phyloP scores from a whole-genome alignment of 2,113 vertebrate species.

The Condylura cristata region DNA sequence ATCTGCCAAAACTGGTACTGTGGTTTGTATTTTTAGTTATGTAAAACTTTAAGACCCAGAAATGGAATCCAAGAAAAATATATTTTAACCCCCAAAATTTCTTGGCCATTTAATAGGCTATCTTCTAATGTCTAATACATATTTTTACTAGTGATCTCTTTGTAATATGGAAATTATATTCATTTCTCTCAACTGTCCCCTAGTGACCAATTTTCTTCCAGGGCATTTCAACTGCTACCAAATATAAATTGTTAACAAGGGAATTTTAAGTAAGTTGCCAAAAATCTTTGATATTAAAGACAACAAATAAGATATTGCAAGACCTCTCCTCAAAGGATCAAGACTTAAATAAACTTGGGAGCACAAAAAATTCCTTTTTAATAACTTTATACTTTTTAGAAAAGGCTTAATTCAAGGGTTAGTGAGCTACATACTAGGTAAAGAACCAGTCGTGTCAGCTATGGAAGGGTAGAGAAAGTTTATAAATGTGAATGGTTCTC shows the following conservation, averaged over 20 bases:
- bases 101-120: slow-evolving; percentile 44
- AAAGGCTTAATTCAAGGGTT: not conserved
- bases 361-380: slow-evolving; percentile 59
- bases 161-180: slow-evolving; percentile 34
- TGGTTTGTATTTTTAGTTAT: slow-evolving; percentile 75
- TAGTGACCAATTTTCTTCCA: slow-evolving; percentile 61
- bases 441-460: not conserved
- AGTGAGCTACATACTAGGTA: not conserved
- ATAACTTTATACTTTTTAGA: slow-evolving; percentile 41
- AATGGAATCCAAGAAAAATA: slow-evolving; percentile 57
- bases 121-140: slow-evolving; percentile 35
- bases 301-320: slow-evolving; percentile 54
- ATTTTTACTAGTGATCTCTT: slow-evolving; percentile 66
- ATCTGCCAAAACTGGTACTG: slow-evolving; percentile 66
- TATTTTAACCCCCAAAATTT: not conserved
- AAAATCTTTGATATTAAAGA: slow-evolving; percentile 62
- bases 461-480: not conserved
- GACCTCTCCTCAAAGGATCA: not conserved
- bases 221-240: slow-evolving; percentile 48
- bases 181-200: slow-evolving; percentile 72
- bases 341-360: slow-evolving; percentile 52
- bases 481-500: not conserved
- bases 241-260: slow-evolving; percentile 46
- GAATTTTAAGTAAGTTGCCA: slow-evolving; percentile 59
- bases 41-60: slow-evolving; percentile 68